These are phyloP conservation scores for Drosophila willistoni DNA, from an alignment of 1,140 invertebrate genomes.

Conservation along the genomic window DNA sequence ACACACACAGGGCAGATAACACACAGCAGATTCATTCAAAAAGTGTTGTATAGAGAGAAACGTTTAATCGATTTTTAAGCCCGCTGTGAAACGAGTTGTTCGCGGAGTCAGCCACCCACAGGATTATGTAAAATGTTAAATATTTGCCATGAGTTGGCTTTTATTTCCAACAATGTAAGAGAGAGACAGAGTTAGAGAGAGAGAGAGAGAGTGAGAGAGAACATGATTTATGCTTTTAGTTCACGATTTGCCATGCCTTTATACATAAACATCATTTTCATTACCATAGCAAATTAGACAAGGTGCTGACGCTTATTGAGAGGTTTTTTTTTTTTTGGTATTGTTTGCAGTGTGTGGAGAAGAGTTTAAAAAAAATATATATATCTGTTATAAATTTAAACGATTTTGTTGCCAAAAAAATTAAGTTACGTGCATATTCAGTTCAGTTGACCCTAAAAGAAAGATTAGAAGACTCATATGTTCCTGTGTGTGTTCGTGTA, in stretches of 20 bases:
- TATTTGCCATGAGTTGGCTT: conserved; percentile 48
- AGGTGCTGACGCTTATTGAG: conserved; percentile 80
- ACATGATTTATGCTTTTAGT: conserved; percentile 71
- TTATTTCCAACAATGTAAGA: conserved; percentile 23
- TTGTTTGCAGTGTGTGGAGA: neutral
- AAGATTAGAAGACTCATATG: neutral
- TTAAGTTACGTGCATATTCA: conserved; percentile 14
- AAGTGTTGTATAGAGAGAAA: conserved; percentile 35
- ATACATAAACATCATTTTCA: conserved; percentile 74
- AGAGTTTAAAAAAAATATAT: conserved; percentile 21
- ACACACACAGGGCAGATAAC: conserved; percentile 4
- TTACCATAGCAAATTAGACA: conserved; percentile 82
- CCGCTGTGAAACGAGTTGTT: conserved; percentile 64
- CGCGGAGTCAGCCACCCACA: conserved; percentile 68
- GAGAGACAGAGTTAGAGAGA: conserved; percentile 35
- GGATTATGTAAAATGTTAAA: conserved; percentile 56
- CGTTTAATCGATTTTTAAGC: conserved; percentile 78
- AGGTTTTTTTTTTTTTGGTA: neutral
- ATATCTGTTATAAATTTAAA: conserved; percentile 56
- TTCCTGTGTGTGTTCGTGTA: neutral
- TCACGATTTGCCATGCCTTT: conserved; percentile 68
- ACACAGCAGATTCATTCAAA: conserved; percentile 65
- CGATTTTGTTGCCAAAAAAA: conserved; percentile 23
- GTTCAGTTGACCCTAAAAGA: conserved; percentile 23
- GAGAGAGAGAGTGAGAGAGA: conserved; percentile 38